Evolutionary conservation across 1,140 invertebrate species (phyloP).

Genomic region (Watersipora subatra): DNA sequence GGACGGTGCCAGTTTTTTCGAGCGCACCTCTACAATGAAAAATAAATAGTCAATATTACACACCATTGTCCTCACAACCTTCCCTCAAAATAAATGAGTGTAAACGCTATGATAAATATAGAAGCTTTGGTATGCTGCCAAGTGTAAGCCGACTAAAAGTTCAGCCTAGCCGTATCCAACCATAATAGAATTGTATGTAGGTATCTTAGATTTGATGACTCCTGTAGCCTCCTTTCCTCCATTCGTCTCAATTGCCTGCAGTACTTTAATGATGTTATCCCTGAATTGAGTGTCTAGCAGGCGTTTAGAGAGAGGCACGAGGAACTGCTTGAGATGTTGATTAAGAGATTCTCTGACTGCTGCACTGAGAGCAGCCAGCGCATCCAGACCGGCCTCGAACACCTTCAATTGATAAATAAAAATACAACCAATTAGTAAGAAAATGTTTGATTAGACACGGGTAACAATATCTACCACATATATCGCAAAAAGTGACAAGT

Average conservation of each 20-base stretch:
- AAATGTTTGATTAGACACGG: too few species aligned
- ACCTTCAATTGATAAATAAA: slow-evolving; percentile 23
- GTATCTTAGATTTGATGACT: neutral
- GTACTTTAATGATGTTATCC: slow-evolving; percentile 29
- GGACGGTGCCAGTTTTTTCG: too few species aligned
- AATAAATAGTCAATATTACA: too few species aligned
- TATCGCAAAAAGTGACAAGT: too few species aligned
- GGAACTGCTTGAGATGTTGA: slow-evolving; percentile 30
- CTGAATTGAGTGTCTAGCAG: slow-evolving; percentile 32
- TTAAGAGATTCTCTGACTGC: slow-evolving; percentile 31
- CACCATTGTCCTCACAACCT: too few species aligned
- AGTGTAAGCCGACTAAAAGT: too few species aligned
- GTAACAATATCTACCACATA: too few species aligned
- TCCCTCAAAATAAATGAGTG: too few species aligned
- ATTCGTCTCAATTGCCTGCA: slow-evolving; percentile 34
- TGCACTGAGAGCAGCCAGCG: slow-evolving; percentile 28
- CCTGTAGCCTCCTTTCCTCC: slow-evolving; percentile 16
- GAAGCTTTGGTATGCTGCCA: too few species aligned
- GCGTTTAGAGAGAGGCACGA: slow-evolving; percentile 34
- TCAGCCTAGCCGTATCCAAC: too few species aligned
- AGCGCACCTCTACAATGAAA: too few species aligned
- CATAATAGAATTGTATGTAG: slow-evolving; percentile 1
- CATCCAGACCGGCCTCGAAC: slow-evolving; percentile 31
- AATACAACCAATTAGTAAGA: slow-evolving; percentile 16
- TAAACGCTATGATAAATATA: too few species aligned